Evolutionary conservation across 2,113 vertebrate species (phyloP).

Genomic region (Bettongia penicillata): DNA sequence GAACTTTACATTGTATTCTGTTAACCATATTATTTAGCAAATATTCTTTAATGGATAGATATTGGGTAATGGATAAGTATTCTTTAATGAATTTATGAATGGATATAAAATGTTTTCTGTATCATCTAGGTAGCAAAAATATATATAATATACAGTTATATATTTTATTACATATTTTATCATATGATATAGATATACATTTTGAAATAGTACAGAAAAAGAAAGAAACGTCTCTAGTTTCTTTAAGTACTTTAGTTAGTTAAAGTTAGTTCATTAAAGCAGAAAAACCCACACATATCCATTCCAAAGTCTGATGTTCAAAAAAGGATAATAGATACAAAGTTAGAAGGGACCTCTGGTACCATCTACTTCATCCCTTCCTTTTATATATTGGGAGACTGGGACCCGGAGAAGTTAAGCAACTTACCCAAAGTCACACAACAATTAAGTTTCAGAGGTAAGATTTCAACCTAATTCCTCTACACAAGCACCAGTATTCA

Average conservation of each 20-base stretch:
- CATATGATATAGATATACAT: background rate
- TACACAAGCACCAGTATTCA: background rate
- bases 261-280: background rate
- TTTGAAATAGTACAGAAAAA: background rate
- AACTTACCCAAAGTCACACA: background rate
- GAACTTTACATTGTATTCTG: conserved; percentile 14
- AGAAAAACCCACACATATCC: background rate
- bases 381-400: background rate
- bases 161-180: background rate
- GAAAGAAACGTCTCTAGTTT: background rate
- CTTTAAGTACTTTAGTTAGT: too few relatives aligned
- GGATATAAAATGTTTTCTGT: background rate
- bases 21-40: background rate
- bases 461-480: background rate
- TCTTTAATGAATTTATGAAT: background rate
- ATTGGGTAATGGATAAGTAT: too few relatives aligned
- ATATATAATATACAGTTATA: background rate
- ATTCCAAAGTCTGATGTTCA: background rate
- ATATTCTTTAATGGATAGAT: background rate
- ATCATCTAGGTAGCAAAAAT: background rate
- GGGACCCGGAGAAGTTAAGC: background rate
- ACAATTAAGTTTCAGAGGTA: background rate
- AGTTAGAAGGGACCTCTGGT: background rate
- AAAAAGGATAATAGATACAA: background rate
- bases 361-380: background rate